Percentiles rank a stretch among this genome's conserved stretches.
These are phyloP conservation scores for Clamator glandarius DNA, from an alignment of 2,797 vertebrate genomes.

Conservation along the genomic window DNA sequence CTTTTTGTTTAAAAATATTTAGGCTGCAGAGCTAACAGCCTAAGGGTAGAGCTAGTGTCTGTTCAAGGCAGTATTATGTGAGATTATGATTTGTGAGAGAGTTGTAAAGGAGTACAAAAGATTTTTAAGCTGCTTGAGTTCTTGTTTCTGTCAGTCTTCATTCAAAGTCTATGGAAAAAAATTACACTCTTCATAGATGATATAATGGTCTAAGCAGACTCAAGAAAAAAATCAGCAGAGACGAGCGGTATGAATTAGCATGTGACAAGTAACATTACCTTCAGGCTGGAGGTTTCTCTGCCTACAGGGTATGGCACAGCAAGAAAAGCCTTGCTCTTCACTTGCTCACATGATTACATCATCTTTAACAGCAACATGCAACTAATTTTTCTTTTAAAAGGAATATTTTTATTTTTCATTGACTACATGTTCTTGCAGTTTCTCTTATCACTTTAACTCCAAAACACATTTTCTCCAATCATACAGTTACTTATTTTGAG, in stretches of 20 bases:
- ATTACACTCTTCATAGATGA: background rate
- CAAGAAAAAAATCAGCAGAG: background rate
- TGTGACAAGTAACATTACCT: background rate
- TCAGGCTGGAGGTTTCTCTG: background rate
- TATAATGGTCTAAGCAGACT: background rate
- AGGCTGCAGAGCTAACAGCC: background rate
- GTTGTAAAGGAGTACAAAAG: background rate
- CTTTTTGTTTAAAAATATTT: background rate
- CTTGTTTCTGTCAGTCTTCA: background rate
- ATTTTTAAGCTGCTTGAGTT: background rate
- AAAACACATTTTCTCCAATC: background rate
- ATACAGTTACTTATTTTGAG: background rate
- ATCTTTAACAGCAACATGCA: background rate
- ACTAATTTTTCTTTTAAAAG: background rate
- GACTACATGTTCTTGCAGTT: background rate
- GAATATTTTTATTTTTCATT: background rate
- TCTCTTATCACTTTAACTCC: background rate
- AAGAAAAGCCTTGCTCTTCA: background rate
- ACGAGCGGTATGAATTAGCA: background rate
- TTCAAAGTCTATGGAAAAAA: background rate
- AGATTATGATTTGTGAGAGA: background rate
- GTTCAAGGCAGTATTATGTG: background rate
- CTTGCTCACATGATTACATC: background rate
- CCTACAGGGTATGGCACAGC: background rate
- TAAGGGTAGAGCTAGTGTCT: background rate